phyloP scores from a whole-genome alignment of 2,113 vertebrate genomes.

The Panthera leo region DNA sequence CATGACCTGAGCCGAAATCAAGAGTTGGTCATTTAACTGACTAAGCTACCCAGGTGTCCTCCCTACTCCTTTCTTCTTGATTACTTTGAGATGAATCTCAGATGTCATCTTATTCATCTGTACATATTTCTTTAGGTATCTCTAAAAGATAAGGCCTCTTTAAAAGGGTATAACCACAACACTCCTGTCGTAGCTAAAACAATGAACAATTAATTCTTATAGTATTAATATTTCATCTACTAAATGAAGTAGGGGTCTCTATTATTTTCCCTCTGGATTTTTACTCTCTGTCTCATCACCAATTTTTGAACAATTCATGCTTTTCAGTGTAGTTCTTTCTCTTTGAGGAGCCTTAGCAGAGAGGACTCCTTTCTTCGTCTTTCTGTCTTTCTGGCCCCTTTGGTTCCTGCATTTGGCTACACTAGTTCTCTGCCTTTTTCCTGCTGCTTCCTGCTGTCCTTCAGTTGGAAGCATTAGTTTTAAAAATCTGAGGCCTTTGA shows the following conservation, averaged over 20 bases:
- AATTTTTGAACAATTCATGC: not conserved
- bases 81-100: not conserved
- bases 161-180: not conserved
- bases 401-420: not conserved
- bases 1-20: no score
- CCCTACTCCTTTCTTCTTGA: not conserved
- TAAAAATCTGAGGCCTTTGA: not conserved
- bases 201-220: not conserved
- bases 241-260: not conserved
- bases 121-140: not conserved
- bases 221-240: not conserved
- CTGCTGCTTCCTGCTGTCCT: not conserved
- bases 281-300: not conserved
- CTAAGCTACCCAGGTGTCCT: no score
- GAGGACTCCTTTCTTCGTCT: not conserved
- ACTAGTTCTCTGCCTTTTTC: not conserved
- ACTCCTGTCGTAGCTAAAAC: not conserved
- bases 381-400: not conserved
- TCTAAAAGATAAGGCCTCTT: not conserved
- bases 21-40: no score
- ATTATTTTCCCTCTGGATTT: not conserved
- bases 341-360: not conserved
- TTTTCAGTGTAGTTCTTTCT: not conserved
- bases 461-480: not conserved
- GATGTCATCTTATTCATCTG: not conserved